phyloP scores from a whole-genome alignment of 1,140 invertebrate species.

The Drosophila nigromelanica region DNA sequence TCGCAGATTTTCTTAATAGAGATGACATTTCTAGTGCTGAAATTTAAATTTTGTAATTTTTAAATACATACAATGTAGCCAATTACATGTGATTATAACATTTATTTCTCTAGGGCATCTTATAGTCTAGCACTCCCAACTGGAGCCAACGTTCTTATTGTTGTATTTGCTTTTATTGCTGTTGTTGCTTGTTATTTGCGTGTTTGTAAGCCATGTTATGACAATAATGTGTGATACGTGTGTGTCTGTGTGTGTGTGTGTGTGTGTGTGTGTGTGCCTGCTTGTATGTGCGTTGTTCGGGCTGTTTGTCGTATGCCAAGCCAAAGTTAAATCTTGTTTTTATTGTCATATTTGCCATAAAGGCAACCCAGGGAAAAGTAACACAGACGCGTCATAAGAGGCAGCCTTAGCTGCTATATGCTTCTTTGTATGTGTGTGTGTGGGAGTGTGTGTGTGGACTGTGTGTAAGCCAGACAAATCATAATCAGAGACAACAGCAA shows the following conservation, averaged over 20 bases:
- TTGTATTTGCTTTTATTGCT: slow-evolving; percentile 44
- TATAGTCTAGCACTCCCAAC: not conserved
- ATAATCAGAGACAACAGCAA: slow-evolving; percentile 73
- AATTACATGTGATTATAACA: not conserved
- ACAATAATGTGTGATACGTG: slow-evolving; percentile 68
- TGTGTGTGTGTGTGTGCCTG: slow-evolving; percentile 21
- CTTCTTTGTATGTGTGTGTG: slow-evolving; percentile 4
- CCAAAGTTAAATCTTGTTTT: slow-evolving; percentile 81
- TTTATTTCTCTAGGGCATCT: not conserved
- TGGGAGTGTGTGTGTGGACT: slow-evolving; percentile 10
- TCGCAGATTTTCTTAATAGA: not conserved
- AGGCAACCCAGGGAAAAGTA: slow-evolving; percentile 56
- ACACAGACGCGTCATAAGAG: slow-evolving; percentile 60
- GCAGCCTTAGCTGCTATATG: slow-evolving; percentile 51
- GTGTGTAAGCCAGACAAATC: slow-evolving; percentile 76
- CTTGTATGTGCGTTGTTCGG: slow-evolving; percentile 18
- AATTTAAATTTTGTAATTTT: too few species aligned
- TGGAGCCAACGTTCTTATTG: slow-evolving; percentile 10
- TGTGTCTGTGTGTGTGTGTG: slow-evolving; percentile 13
- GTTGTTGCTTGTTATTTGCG: slow-evolving; percentile 57
- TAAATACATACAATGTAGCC: too few species aligned
- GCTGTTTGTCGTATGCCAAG: slow-evolving; percentile 55
- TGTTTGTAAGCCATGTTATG: slow-evolving; percentile 81
- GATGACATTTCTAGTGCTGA: not conserved
- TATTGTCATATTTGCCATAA: slow-evolving; percentile 81